Conservation (phyloP, 2,888 invertebrate genomes). For the Tetheella fluctuosa region DNA sequence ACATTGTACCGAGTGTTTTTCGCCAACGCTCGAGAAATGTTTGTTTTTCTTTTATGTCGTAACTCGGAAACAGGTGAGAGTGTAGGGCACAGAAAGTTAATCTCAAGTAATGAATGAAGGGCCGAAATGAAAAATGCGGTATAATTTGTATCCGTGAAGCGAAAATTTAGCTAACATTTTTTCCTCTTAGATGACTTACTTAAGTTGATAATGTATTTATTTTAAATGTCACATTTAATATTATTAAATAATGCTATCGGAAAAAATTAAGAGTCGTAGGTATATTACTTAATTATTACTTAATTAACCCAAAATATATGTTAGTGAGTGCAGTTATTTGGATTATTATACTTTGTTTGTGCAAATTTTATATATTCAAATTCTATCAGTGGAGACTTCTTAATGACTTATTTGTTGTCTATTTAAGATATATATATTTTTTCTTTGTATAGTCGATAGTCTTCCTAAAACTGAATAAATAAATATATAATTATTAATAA, state of each 20-base stretch:
- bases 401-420: too few species aligned
- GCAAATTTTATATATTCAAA: too few species aligned
- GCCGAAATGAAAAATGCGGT: constrained; percentile 17
- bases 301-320: too few species aligned
- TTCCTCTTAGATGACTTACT: not conserved
- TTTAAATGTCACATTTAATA: not conserved
- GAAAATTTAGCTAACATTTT: not conserved
- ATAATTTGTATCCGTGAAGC: not conserved
- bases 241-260: not conserved
- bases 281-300: too few species aligned
- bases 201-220: not conserved
- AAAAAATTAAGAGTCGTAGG: too few species aligned
- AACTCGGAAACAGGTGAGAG: constrained; percentile 35
- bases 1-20: constrained; percentile 32
- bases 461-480: too few species aligned
- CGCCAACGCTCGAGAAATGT: constrained; percentile 30
- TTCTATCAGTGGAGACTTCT: too few species aligned
- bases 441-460: too few species aligned
- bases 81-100: constrained; percentile 33
- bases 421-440: too few species aligned
- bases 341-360: too few species aligned
- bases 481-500: too few species aligned
- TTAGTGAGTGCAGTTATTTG: too few species aligned
- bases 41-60: constrained; percentile 30
- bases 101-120: constrained; percentile 22